Percentiles rank a stretch among this genome's conserved stretches.
phyloP scores from a whole-genome alignment of 2,113 vertebrate genomes.

The Scopus umbretta region DNA sequence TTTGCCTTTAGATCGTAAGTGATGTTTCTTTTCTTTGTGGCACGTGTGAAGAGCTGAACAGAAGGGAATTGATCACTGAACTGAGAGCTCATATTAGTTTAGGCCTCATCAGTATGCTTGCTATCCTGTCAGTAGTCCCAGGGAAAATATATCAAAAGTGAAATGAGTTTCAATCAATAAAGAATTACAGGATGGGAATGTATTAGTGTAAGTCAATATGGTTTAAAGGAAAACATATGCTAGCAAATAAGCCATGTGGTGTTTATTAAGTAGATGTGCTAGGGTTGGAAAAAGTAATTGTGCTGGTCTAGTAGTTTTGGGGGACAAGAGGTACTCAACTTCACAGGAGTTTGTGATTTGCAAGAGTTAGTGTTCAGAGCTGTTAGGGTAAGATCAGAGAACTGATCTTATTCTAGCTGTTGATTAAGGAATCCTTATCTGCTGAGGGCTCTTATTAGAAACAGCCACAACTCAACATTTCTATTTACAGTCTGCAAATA shows the following conservation, averaged over 20 bases:
- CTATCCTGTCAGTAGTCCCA: neutral
- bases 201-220: neutral
- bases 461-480: neutral
- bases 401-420: neutral
- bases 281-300: neutral
- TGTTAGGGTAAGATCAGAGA: neutral
- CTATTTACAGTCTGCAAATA: neutral
- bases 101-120: neutral
- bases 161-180: neutral
- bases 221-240: neutral
- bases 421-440: neutral
- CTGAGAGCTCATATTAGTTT: neutral
- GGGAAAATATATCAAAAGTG: neutral
- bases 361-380: neutral
- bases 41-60: neutral
- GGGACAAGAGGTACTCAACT: neutral
- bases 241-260: neutral
- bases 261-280: neutral
- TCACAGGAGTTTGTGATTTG: neutral
- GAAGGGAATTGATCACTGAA: neutral
- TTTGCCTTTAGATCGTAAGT: neutral
- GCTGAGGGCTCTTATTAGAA: neutral
- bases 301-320: neutral
- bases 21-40: neutral
- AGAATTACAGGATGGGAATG: neutral